Conservation (phyloP, 2,797 vertebrate species). For the Peromyscus nudipes region DNA sequence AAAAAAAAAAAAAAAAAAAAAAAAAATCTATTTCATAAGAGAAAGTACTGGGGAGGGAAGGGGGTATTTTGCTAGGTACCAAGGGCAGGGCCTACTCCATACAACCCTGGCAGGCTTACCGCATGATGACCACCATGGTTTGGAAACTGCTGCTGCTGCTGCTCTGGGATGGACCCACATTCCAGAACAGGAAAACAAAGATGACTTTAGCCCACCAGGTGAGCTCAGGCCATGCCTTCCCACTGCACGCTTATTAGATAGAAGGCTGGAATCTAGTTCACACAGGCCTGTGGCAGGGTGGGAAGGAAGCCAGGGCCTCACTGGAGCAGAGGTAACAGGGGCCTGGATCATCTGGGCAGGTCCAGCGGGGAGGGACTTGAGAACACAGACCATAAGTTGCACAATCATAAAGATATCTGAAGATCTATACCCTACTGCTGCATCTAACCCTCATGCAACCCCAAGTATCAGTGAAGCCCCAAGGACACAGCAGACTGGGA, state of each 20-base stretch:
- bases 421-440: not conserved
- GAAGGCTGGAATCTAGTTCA: not conserved
- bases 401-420: not conserved
- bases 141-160: not conserved
- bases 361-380: not conserved
- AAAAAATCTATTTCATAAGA: not conserved
- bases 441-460: not conserved
- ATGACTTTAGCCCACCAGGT: not conserved
- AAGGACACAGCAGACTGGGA: not conserved
- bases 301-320: not conserved
- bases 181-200: accelerated
- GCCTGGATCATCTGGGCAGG: not conserved
- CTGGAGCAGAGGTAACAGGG: not conserved
- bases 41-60: not conserved
- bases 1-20: no score
- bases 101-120: not conserved
- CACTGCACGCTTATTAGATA: not conserved
- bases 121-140: accelerated
- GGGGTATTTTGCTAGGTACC: not conserved
- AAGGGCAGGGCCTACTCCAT: no score
- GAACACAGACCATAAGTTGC: not conserved
- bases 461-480: no score
- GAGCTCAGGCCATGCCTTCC: not conserved
- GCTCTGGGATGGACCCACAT: not conserved
- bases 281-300: not conserved